Conservation (phyloP, 1,140 invertebrate genomes). For the Lepidurus arcticus region DNA sequence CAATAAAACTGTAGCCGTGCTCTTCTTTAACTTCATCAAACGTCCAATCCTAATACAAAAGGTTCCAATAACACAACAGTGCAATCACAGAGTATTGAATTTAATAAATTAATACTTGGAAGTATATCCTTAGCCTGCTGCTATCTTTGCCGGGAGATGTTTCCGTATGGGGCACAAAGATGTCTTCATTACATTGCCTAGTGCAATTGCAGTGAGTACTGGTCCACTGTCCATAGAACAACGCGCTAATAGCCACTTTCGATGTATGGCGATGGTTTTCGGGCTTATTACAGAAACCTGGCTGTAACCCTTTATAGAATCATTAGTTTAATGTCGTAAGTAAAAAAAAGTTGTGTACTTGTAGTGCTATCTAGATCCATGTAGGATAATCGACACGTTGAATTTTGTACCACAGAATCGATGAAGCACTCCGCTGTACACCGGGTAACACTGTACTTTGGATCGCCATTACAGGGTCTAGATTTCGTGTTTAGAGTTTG, state of each 20-base stretch:
- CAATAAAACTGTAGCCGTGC: background rate
- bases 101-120: background rate
- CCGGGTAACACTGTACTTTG: background rate
- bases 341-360: background rate
- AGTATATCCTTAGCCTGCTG: background rate
- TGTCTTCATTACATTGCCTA: background rate
- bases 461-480: background rate
- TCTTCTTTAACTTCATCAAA: background rate
- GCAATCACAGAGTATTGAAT: background rate
- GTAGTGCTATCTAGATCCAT: background rate
- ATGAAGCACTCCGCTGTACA: background rate
- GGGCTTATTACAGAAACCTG: background rate
- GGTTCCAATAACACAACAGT: background rate
- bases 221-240: background rate
- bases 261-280: background rate
- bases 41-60: background rate
- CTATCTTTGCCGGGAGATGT: background rate
- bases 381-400: background rate
- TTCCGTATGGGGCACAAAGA: constrained; percentile 1
- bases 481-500: background rate
- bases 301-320: background rate
- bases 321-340: background rate
- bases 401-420: background rate
- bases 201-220: background rate
- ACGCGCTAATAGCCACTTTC: background rate